Conservation (phyloP, 2,113 vertebrate species). For the Stegostoma tigrinum region DNA sequence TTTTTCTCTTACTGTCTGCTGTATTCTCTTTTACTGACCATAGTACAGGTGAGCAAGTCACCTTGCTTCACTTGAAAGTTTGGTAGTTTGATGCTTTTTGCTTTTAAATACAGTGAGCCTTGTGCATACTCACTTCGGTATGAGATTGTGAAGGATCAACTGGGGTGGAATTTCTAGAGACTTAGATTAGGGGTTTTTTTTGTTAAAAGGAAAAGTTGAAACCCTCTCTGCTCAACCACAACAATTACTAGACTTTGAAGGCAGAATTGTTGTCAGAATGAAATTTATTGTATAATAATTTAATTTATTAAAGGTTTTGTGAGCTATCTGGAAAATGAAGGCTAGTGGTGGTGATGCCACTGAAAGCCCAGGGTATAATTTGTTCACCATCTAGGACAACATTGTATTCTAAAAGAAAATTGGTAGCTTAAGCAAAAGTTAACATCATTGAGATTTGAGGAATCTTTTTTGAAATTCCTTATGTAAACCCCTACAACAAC, state of each 20-base stretch:
- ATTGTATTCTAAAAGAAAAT: neutral
- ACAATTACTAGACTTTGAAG: neutral
- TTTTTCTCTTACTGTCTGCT: neutral
- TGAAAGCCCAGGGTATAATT: neutral
- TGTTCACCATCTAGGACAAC: neutral
- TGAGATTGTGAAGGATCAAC: neutral
- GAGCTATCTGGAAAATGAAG: neutral
- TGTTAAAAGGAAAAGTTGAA: neutral
- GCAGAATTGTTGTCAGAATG: neutral
- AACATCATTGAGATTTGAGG: neutral
- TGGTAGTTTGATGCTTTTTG: neutral
- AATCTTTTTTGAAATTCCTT: neutral
- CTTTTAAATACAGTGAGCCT: neutral
- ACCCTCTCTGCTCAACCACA: neutral
- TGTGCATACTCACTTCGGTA: neutral
- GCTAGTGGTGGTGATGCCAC: neutral
- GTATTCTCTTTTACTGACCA: neutral
- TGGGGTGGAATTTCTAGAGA: neutral
- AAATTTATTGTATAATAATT: neutral
- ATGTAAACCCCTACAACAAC: neutral
- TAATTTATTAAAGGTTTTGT: neutral
- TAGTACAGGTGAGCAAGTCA: neutral
- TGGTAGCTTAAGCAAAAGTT: neutral
- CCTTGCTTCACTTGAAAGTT: neutral
- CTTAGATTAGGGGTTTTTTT: neutral